phyloP scores from a whole-genome alignment of 2,113 vertebrate genomes.

The Chascanopsetta lugubris region DNA sequence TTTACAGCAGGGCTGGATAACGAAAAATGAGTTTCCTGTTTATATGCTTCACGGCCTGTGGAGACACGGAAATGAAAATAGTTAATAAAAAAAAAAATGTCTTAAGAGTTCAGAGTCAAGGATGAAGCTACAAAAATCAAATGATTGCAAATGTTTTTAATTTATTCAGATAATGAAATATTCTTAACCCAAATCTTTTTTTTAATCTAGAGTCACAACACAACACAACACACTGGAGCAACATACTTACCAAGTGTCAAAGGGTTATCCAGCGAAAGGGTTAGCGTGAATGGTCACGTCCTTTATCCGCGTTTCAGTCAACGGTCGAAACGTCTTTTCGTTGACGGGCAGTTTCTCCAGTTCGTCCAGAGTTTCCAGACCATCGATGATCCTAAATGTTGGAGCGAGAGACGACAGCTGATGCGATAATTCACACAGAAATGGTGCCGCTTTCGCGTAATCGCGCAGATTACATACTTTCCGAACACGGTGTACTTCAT shows the following conservation, averaged over 20 bases:
- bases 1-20: neutral
- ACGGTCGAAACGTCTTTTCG: conserved; percentile 94
- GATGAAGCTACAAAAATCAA: neutral
- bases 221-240: too few relatives aligned
- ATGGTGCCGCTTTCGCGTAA: too few relatives aligned
- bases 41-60: too few relatives aligned
- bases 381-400: conserved; percentile 90
- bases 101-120: neutral
- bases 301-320: conserved; percentile 93
- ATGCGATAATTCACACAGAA: too few relatives aligned
- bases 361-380: conserved; percentile 94
- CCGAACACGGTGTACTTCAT: conserved; percentile 99
- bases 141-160: neutral
- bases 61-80: too few relatives aligned
- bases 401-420: conserved; percentile 21
- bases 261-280: conserved; percentile 89
- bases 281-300: conserved; percentile 95
- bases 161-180: too few relatives aligned
- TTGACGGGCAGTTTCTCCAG: conserved; percentile 96
- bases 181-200: too few relatives aligned
- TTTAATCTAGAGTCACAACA: too few relatives aligned
- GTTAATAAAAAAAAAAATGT: neutral
- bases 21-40: neutral
- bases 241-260: too few relatives aligned
- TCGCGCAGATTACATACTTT: conserved; percentile 86